Conservation (phyloP, 2,888 invertebrate genomes). For the Horisme vitalbata region DNA sequence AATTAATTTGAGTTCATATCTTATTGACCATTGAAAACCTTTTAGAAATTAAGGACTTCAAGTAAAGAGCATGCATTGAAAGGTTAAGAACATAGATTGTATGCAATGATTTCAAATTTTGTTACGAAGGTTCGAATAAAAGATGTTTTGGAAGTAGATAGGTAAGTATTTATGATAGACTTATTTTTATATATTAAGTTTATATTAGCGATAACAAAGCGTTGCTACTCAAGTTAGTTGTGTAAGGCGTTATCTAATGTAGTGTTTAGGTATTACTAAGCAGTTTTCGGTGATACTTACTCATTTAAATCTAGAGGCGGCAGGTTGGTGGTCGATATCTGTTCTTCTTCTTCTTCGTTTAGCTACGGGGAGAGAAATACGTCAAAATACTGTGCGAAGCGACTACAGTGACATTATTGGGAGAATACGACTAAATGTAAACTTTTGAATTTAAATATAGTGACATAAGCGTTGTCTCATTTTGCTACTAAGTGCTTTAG, state of each 20-base stretch:
- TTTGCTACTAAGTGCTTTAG: too few species aligned
- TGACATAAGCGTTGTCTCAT: too few species aligned
- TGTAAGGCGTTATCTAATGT: slow-evolving; percentile 9
- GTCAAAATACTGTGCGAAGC: slow-evolving; percentile 79
- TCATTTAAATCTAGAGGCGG: slow-evolving; percentile 68
- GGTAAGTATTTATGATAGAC: too few species aligned
- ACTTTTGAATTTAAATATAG: neutral
- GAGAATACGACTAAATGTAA: slow-evolving; percentile 33
- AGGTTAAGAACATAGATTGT: neutral
- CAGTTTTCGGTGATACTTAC: slow-evolving; percentile 54
- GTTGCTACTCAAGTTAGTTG: slow-evolving; percentile 3
- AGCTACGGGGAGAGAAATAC: slow-evolving; percentile 69
- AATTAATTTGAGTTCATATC: too few species aligned
- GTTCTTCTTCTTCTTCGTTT: slow-evolving; percentile 68
- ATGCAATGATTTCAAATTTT: too few species aligned
- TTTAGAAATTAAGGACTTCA: too few species aligned
- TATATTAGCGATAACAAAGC: slow-evolving; percentile 2
- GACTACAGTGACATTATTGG: slow-evolving; percentile 53
- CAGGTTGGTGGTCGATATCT: slow-evolving; percentile 58
- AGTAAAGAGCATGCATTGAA: neutral
- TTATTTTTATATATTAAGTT: too few species aligned
- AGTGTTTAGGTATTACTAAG: slow-evolving; percentile 12
- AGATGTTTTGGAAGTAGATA: too few species aligned
- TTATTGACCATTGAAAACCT: too few species aligned
- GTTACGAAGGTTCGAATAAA: too few species aligned